Conservation (phyloP, 1,140 invertebrate genomes). For the Brachionus calyciflorus region DNA sequence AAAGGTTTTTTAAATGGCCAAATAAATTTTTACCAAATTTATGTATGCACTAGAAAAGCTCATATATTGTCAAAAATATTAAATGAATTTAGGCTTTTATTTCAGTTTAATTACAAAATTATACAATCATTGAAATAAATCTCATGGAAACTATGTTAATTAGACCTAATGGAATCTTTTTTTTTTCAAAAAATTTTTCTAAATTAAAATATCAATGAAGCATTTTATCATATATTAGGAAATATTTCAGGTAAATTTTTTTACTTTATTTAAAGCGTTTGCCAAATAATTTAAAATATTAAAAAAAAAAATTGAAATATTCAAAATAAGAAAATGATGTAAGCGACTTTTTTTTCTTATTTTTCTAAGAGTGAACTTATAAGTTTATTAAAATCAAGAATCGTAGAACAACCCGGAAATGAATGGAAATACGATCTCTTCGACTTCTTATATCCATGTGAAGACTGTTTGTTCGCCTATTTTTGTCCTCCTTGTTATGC, state of each 20-base stretch:
- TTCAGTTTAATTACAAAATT: too few species aligned
- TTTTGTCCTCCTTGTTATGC: slow-evolving; percentile 7
- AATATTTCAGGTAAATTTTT: not conserved
- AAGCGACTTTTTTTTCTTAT: too few species aligned
- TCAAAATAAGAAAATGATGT: slow-evolving; percentile 6
- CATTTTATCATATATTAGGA: not conserved
- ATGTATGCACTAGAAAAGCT: too few species aligned
- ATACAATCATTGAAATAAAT: too few species aligned
- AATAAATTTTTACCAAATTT: too few species aligned
- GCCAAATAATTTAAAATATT: not conserved
- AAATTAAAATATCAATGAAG: slow-evolving; percentile 22
- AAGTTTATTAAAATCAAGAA: not conserved
- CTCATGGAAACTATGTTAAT: too few species aligned
- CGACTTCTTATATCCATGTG: not conserved
- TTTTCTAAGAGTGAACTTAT: too few species aligned
- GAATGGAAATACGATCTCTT: not conserved
- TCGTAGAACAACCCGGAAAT: slow-evolving; percentile 12
- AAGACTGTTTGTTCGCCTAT: slow-evolving; percentile 1
- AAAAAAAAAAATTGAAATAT: not conserved
- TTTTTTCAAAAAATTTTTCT: too few species aligned
- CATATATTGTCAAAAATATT: too few species aligned
- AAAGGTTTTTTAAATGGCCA: too few species aligned
- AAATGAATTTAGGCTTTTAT: too few species aligned
- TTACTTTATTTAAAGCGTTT: not conserved
- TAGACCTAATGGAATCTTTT: too few species aligned